Evolutionary conservation across 2,888 invertebrate species (phyloP).

Genomic region (Phytoseiulus persimilis): DNA sequence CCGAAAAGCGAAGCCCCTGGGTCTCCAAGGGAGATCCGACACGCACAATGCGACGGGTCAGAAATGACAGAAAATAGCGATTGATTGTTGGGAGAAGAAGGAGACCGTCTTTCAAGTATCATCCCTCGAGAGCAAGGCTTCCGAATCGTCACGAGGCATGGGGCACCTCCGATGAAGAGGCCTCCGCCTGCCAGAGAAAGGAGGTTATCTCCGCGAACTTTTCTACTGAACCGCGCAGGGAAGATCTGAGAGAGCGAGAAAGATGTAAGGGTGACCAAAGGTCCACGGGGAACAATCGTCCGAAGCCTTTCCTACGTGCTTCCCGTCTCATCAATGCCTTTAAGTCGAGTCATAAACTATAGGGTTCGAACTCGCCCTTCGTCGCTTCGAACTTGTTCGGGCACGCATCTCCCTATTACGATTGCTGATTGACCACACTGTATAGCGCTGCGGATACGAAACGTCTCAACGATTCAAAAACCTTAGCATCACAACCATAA

Average conservation of each 20-base stretch:
- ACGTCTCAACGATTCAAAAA: too few species aligned
- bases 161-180: slow-evolving; percentile 5
- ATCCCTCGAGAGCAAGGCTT: not conserved
- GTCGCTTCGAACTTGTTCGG: not conserved
- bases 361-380: not conserved
- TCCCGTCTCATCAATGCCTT: not conserved
- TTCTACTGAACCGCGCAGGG: not conserved
- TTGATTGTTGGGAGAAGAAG: not conserved
- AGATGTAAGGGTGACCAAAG: not conserved
- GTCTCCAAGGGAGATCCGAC: too few species aligned
- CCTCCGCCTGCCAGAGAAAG: not conserved
- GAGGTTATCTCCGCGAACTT: not conserved
- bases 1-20: too few species aligned
- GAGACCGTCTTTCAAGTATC: not conserved
- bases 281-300: not conserved
- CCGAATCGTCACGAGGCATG: not conserved
- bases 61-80: not conserved
- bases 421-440: too few species aligned
- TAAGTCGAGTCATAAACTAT: not conserved
- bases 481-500: too few species aligned
- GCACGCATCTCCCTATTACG: too few species aligned
- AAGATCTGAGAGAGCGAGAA: not conserved
- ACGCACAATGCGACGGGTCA: too few species aligned
- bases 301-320: not conserved
- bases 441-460: too few species aligned